Base-by-base conservation (phyloP, 2,888 invertebrate genomes). In the Cordilura impudica region DNA sequence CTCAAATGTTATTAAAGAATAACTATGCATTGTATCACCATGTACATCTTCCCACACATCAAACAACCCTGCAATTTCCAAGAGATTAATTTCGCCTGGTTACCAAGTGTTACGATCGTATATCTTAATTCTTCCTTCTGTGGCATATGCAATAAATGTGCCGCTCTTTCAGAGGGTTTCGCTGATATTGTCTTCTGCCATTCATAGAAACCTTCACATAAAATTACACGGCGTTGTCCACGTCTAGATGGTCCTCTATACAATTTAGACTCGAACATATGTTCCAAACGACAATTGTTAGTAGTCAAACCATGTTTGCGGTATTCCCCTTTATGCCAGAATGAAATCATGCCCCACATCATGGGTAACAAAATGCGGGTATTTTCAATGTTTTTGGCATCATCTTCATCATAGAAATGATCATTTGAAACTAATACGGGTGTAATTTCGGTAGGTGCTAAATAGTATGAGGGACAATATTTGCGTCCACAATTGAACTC, bases 321-420 rank as follows among this genome's bases (percentile, higher is more conserved):
- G 81, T 92, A 93, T 83, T 93, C 91, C 2, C 93, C 94, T 90
- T 93, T 93, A 85, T 95, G 94, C 95, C 95, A 96, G 14, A 92
- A 92, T 0, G 96, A 96, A 82, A 96, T 93, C 86, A 96, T 92
- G 10, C 95, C 95, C 96, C 96, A 96, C 91, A 94, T 92, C 96
- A 96, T 96, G 0, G 96, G 95, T 84, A 94, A 93, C 0, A 96
- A 85, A 4, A 94, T 88, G 77, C 93, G 91, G 5, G 85, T 84
- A 39, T 73, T 75, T 18, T 87, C 82, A 4, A 83, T 80, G 81
- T 87, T 83, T 76, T 85, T 87, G 0, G 80, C 73, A 93, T 85
- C 93, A 74, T 86, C 83, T 69, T 86, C 88, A 67, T 87, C 88
- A 29, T 87, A 89, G 80, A 92, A 92, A 87, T 93, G 93, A 58